Evolutionary conservation across 2,113 vertebrate species (phyloP), one percentile per base, ranked within the genome.

Genomic region (Neomonachus schauinslandi): DNA sequence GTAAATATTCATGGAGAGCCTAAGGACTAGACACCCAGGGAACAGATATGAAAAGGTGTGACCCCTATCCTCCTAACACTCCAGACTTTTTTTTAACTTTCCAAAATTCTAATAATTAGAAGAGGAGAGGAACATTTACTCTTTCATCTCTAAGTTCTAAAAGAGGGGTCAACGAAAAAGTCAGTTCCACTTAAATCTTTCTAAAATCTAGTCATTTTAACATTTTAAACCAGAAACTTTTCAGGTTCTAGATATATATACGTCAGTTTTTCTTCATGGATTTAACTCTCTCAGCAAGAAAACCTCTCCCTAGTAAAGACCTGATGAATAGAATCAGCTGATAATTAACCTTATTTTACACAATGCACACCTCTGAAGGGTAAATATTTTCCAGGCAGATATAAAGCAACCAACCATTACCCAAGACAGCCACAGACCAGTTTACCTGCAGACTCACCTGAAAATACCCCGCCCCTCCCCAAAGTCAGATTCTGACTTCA

Each of bases 141-240:
- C 81, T 86, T 93, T 74, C n/a, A 39, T 71, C 59, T 96, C 65
- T 76, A 76, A 10, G 18, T 69, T 94, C 93, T 84, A 53, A 87
- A 91, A 95, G 79, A 89, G 3, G 15, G 59, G 86, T 79, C 79
- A 24, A 53, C 6, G 22, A 42, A 42, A 42, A 72, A 80, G 67
- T 94, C 95, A 76, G 59, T 51, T 82, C 91, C 55, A 39, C 31
- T 82, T 36, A 42, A 63, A 31, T 77, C 53, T 77, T 89, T 91
- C 16, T 42, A 46, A 89, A 74, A 55, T 24, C 67, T 61, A 72
- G 36, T 76, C 67, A 22, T 59, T 79, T 93, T 14, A 90, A 85
- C 80, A 94, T 84, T 57, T 82, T 42, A 83, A 79, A 82, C n/a
- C 49, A 80, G 82, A 85, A 91, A 77, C 12, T 5, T 61, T 92